Conservation (phyloP, 2,888 invertebrate species). For the Rugalucina vietnamica region DNA sequence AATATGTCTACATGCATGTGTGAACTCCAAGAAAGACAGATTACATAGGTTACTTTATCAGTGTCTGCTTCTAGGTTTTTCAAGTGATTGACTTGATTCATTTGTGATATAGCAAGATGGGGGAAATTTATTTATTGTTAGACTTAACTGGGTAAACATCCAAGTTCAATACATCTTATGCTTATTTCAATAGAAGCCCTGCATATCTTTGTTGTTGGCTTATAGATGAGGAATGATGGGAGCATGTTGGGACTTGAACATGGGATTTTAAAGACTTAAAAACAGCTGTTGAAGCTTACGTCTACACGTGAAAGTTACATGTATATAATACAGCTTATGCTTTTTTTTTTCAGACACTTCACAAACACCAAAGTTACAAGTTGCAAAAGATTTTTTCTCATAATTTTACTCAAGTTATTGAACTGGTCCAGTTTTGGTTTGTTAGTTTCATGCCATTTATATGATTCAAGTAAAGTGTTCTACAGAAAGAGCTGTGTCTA, state of each 20-base stretch:
- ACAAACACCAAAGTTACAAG: neutral
- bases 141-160: constrained; percentile 17
- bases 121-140: constrained; percentile 13
- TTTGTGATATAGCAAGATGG: constrained; percentile 3
- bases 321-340: neutral
- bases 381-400: neutral
- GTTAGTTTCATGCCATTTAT: neutral
- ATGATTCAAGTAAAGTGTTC: neutral
- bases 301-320: neutral
- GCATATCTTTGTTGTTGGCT: constrained; percentile 9
- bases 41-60: too few relatives aligned
- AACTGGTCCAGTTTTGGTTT: neutral
- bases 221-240: neutral
- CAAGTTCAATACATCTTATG: constrained; percentile 2
- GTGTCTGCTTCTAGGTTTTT: neutral
- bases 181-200: constrained; percentile 13
- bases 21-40: too few relatives aligned
- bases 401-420: neutral
- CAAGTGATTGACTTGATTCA: neutral
- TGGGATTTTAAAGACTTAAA: neutral
- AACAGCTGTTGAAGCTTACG: neutral
- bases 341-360: neutral
- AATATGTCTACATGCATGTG: too few relatives aligned
- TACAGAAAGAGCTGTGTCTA: too few relatives aligned
- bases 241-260: neutral